Conservation (phyloP, 2,797 vertebrate genomes). For the Micropoecilia bifurca region DNA sequence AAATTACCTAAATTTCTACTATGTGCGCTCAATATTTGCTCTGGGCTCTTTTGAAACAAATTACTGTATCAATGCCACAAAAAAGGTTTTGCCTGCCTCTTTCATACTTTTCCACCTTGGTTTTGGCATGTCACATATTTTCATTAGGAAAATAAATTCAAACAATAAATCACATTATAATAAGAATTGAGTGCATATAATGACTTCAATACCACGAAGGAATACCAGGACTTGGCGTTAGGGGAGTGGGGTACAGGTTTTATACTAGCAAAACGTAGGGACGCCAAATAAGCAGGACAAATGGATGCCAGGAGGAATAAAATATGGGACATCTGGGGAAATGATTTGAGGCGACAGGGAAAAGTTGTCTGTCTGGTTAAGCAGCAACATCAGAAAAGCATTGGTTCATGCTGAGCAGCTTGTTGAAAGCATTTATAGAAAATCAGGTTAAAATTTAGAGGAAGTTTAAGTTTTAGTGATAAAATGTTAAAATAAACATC, state of each 20-base stretch:
- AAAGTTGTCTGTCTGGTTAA: constrained; percentile 68
- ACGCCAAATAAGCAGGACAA: constrained; percentile 72
- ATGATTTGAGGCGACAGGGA: constrained; percentile 48
- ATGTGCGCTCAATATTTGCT: neutral
- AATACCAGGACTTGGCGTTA: constrained; percentile 32
- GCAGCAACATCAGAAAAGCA: constrained; percentile 55
- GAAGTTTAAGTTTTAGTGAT: neutral
- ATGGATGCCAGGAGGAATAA: constrained; percentile 65
- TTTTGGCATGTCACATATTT: neutral
- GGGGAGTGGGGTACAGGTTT: constrained; percentile 38
- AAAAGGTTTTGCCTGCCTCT: neutral
- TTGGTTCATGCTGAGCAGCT: constrained; percentile 33
- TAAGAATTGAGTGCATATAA: neutral
- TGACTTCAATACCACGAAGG: constrained; percentile 18
- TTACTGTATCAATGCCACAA: neutral
- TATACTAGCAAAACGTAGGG: constrained; percentile 50
- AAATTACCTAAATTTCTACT: neutral
- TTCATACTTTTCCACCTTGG: constrained; percentile 14
- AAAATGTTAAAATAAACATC: constrained; percentile 5
- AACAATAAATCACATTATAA: neutral
- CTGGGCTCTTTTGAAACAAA: neutral
- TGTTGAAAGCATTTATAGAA: constrained; percentile 7
- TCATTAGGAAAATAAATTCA: neutral
- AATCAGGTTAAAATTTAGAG: constrained; percentile 3
- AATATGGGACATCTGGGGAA: constrained; percentile 55